Conservation (phyloP, 2,888 invertebrate species). For the Lissocephala sabroskyi region DNA sequence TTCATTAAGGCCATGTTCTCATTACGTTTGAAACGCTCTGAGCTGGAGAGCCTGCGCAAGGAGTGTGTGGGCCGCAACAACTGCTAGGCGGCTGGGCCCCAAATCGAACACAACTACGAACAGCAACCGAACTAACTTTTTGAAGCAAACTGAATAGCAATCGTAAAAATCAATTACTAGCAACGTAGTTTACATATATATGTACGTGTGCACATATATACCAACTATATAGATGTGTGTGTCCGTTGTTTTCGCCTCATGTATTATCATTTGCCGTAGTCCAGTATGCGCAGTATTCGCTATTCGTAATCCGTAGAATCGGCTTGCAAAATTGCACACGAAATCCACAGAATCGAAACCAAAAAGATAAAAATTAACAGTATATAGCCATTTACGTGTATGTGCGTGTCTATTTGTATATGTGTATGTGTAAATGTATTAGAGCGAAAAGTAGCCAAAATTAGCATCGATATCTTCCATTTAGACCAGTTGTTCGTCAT, state of each 20-base stretch:
- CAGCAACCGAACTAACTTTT: not conserved
- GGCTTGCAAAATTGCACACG: too few species aligned
- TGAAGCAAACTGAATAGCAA: slow-evolving; percentile 35
- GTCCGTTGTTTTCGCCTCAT: not conserved
- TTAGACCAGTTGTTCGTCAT: slow-evolving; percentile 18
- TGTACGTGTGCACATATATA: not conserved
- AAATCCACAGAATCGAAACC: too few species aligned
- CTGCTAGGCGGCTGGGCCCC: slow-evolving; percentile 56
- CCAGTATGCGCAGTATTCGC: too few species aligned
- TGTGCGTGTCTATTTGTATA: not conserved
- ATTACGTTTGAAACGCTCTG: slow-evolving; percentile 77
- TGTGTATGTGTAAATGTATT: not conserved
- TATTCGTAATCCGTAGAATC: too few species aligned
- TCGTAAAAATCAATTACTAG: slow-evolving; percentile 63
- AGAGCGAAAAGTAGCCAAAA: too few species aligned
- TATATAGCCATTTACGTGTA: too few species aligned
- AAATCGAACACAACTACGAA: slow-evolving; percentile 9
- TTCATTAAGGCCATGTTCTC: slow-evolving; percentile 92
- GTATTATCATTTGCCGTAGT: not conserved
- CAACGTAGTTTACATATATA: slow-evolving; percentile 28
- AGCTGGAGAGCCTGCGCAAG: slow-evolving; percentile 68
- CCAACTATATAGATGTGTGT: not conserved
- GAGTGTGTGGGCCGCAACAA: slow-evolving; percentile 60
- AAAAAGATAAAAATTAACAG: too few species aligned
- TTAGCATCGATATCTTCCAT: too few species aligned